These are phyloP conservation scores for Lepidurus packardi DNA, from an alignment of 1,140 invertebrate species.

Conservation along the genomic window DNA sequence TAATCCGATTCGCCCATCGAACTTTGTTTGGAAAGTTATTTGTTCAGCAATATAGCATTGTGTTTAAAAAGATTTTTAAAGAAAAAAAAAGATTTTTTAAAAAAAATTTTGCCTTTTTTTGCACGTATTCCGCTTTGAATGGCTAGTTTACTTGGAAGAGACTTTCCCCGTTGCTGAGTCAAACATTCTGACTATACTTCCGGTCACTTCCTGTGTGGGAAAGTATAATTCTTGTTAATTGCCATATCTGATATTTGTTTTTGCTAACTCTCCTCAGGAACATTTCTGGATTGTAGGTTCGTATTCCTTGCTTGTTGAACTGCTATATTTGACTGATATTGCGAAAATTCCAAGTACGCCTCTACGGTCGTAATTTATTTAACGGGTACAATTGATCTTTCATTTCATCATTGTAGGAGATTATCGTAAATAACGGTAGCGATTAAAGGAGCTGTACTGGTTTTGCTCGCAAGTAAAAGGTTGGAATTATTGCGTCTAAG, in stretches of 20 bases:
- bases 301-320: background rate
- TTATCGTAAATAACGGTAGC: too few relatives aligned
- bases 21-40: too few relatives aligned
- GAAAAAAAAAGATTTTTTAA: too few relatives aligned
- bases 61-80: too few relatives aligned
- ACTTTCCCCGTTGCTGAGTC: background rate
- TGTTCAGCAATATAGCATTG: too few relatives aligned
- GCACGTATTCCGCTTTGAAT: too few relatives aligned
- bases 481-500: slow-evolving; percentile 8
- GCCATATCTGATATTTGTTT: background rate
- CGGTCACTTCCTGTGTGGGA: background rate
- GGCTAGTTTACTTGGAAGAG: background rate
- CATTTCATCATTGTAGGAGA: too few relatives aligned
- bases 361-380: too few relatives aligned
- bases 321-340: too few relatives aligned
- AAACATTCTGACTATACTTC: background rate
- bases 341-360: too few relatives aligned
- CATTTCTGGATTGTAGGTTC: background rate
- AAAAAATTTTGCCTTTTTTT: too few relatives aligned
- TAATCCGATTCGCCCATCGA: background rate
- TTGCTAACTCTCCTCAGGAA: background rate
- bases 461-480: background rate
- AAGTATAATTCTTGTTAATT: background rate
- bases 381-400: too few relatives aligned
- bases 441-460: background rate